Evolutionary conservation across 2,113 vertebrate species (phyloP).

Genomic region (Cygnus buccinator): DNA sequence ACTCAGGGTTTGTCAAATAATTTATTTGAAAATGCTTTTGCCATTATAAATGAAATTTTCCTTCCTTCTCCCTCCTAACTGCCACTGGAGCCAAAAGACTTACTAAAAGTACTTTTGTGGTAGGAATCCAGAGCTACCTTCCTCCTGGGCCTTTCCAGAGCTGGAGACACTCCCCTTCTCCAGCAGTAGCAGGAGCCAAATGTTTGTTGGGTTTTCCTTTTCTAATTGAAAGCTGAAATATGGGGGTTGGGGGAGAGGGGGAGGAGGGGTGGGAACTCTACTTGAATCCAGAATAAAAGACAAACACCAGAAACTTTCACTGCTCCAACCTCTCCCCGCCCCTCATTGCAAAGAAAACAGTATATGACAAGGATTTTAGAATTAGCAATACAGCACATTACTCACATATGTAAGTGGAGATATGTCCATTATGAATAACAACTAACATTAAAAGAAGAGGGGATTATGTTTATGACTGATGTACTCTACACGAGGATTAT

Average conservation of each 20-base stretch:
- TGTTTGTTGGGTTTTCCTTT: neutral
- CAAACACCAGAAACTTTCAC: neutral
- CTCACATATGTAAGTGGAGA: neutral
- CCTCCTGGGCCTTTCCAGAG: conserved; percentile 26
- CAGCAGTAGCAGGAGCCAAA: neutral
- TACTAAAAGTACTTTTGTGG: neutral
- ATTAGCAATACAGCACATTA: neutral
- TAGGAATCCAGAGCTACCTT: neutral
- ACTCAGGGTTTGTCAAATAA: neutral
- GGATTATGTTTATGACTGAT: neutral
- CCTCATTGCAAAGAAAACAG: neutral
- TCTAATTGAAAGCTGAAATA: neutral
- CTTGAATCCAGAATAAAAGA: neutral
- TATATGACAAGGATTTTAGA: neutral
- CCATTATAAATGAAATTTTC: neutral
- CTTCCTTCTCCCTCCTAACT: neutral
- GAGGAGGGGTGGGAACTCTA: neutral
- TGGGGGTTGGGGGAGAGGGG: neutral
- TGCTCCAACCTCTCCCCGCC: neutral
- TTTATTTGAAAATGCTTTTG: neutral
- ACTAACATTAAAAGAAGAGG: neutral
- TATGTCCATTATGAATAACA: neutral
- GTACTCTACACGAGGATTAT: neutral
- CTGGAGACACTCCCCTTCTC: neutral
- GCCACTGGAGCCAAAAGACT: neutral